phyloP scores from a whole-genome alignment of 2,888 invertebrate genomes.

The Eustalomyia histrio region DNA sequence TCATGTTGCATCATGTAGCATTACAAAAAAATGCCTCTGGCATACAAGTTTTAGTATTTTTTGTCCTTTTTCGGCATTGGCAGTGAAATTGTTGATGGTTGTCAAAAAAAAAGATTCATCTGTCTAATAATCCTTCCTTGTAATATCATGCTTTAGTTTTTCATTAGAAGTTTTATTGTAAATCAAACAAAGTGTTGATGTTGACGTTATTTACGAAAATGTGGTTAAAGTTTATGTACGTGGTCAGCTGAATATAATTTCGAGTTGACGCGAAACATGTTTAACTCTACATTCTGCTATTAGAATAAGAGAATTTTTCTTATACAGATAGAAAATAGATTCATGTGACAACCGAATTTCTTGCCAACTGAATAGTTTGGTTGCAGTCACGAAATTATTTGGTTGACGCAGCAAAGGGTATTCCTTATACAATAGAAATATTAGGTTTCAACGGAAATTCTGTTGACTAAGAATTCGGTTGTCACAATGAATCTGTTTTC shows the following conservation, averaged over 20 bases:
- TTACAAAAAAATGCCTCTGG: constrained; percentile 3
- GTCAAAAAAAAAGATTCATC: constrained; percentile 17
- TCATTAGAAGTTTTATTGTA: not conserved
- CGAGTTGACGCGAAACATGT: too few species aligned
- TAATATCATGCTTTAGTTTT: constrained; percentile 21
- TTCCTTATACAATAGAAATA: too few species aligned
- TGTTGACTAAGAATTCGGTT: too few species aligned
- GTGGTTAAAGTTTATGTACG: constrained; percentile 51
- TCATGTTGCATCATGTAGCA: constrained; percentile 33
- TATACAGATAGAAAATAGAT: too few species aligned
- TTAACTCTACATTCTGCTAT: too few species aligned
- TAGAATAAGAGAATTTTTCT: too few species aligned
- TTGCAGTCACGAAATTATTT: too few species aligned
- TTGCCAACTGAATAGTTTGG: too few species aligned
- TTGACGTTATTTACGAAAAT: constrained; percentile 54
- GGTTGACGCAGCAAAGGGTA: too few species aligned
- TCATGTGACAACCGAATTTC: too few species aligned
- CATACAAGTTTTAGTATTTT: constrained; percentile 39
- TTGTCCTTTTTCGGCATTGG: constrained; percentile 24
- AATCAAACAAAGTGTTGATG: constrained; percentile 32
- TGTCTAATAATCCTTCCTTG: constrained; percentile 33
- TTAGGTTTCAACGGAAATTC: too few species aligned
- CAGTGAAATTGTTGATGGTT: constrained; percentile 42
- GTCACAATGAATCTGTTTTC: too few species aligned
- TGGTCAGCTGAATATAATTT: constrained; percentile 30